Evolutionary conservation across 2,113 vertebrate species (phyloP).

Genomic region (Phyllopteryx taeniolatus): DNA sequence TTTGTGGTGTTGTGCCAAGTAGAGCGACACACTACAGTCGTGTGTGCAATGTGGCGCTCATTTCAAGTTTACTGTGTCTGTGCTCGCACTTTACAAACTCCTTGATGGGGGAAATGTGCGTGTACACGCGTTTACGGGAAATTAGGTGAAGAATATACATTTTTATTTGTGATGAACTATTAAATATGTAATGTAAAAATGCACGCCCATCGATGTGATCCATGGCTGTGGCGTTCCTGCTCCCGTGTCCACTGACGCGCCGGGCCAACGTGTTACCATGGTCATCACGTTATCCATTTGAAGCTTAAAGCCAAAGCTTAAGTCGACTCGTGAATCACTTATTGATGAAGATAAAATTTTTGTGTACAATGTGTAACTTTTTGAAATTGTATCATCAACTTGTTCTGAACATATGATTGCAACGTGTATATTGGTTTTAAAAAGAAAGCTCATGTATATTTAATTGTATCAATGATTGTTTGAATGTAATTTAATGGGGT

Average conservation of each 20-base stretch:
- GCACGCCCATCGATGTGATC: neutral
- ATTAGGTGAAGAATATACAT: slow-evolving; percentile 32
- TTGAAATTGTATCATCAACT: neutral
- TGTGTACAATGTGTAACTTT: neutral
- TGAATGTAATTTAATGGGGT: neutral
- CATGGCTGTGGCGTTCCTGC: neutral
- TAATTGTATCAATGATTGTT: neutral
- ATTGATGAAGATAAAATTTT: neutral
- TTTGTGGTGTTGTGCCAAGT: slow-evolving; percentile 73
- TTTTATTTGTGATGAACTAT: slow-evolving; percentile 62
- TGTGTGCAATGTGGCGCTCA: slow-evolving; percentile 53
- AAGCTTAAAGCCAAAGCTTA: slow-evolving; percentile 4
- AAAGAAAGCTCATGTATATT: slow-evolving; percentile 6
- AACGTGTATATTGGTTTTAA: neutral
- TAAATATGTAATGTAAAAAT: neutral
- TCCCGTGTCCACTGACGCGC: no score
- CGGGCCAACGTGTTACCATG: neutral
- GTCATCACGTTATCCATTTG: neutral
- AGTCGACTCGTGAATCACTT: neutral
- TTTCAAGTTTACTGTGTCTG: slow-evolving; percentile 73
- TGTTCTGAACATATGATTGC: slow-evolving; percentile 1
- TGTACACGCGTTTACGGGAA: slow-evolving; percentile 25
- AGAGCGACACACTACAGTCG: neutral
- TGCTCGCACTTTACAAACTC: slow-evolving; percentile 76
- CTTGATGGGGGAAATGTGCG: slow-evolving; percentile 43